Evolutionary conservation across 2,888 invertebrate species (phyloP).

Genomic region (Enchytraeus crypticus): DNA sequence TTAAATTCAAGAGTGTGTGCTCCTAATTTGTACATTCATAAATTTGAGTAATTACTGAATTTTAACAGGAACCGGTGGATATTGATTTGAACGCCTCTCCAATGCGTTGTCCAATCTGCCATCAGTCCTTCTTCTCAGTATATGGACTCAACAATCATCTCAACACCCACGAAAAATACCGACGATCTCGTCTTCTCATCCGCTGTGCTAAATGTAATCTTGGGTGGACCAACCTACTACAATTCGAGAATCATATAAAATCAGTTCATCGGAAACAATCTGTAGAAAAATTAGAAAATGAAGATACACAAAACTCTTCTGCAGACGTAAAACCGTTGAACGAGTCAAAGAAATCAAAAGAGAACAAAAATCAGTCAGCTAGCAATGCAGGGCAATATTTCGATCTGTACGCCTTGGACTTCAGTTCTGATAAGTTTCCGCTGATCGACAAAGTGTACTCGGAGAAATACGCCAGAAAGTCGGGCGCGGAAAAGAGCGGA

Average conservation of each 20-base stretch:
- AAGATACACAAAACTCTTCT: background rate
- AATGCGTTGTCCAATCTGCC: slow-evolving; percentile 4
- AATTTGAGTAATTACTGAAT: background rate
- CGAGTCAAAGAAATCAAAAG: background rate
- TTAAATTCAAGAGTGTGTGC: too few species aligned
- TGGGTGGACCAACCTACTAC: background rate
- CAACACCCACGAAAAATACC: background rate
- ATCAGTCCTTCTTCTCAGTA: slow-evolving; percentile 2
- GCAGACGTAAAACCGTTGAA: background rate
- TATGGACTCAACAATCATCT: slow-evolving; percentile 13
- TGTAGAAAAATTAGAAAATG: background rate
- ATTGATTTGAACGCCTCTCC: background rate
- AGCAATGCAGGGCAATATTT: background rate
- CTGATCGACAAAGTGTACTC: slow-evolving; percentile 66
- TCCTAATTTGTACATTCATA: background rate
- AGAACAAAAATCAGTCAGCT: background rate
- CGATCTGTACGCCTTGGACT: slow-evolving; percentile 62
- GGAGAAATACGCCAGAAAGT: slow-evolving; percentile 55
- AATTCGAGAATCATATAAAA: background rate
- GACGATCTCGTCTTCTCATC: background rate
- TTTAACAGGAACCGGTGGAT: background rate
- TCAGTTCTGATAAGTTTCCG: slow-evolving; percentile 69
- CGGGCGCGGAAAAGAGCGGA: slow-evolving; percentile 37
- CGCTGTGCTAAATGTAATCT: background rate
- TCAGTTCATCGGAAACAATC: background rate